phyloP scores from a whole-genome alignment of 2,113 vertebrate species.

The Rhinolophus sinicus region DNA sequence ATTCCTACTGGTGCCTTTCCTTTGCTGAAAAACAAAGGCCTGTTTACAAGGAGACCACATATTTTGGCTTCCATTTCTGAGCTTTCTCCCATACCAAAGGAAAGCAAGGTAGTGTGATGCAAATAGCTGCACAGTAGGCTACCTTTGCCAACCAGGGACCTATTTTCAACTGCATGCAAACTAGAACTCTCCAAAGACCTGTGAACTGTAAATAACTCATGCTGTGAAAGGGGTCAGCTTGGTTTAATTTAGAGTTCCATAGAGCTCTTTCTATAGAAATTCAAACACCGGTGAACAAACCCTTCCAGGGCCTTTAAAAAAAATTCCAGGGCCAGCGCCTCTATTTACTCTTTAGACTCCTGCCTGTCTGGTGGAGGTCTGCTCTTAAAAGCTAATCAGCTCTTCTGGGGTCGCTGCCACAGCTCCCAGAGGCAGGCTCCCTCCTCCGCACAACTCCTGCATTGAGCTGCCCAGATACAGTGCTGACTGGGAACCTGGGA shows the following conservation, averaged over 20 bases:
- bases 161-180: conserved; percentile 74
- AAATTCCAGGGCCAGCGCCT: conserved; percentile 64
- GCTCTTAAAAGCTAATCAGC: conserved; percentile 79
- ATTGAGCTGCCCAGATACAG: background rate
- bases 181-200: conserved; percentile 69
- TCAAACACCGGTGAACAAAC: conserved; percentile 74
- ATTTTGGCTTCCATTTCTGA: conserved; percentile 15
- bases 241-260: conserved; percentile 76
- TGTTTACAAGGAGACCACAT: conserved; percentile 61
- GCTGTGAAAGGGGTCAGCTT: conserved; percentile 69
- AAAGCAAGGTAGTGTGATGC: conserved; percentile 69
- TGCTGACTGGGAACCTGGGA: rapidly evolving
- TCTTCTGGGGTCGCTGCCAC: background rate
- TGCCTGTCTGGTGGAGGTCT: conserved; percentile 74
- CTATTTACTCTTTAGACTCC: conserved; percentile 76
- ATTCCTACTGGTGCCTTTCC: conserved; percentile 59
- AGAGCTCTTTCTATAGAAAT: conserved; percentile 77
- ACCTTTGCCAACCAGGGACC: conserved; percentile 57
- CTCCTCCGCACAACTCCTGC: conserved; percentile 25
- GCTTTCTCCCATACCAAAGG: conserved; percentile 64
- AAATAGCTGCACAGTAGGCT: conserved; percentile 62
- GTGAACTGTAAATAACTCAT: conserved; percentile 79
- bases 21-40: conserved; percentile 67
- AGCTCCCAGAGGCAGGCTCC: background rate
- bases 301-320: conserved; percentile 71